Evolutionary conservation across 92 coral and sea anemone genomes (phyloP), one percentile per base, ranked within the genome.

Genomic region (Desmophyllum pertusum): DNA sequence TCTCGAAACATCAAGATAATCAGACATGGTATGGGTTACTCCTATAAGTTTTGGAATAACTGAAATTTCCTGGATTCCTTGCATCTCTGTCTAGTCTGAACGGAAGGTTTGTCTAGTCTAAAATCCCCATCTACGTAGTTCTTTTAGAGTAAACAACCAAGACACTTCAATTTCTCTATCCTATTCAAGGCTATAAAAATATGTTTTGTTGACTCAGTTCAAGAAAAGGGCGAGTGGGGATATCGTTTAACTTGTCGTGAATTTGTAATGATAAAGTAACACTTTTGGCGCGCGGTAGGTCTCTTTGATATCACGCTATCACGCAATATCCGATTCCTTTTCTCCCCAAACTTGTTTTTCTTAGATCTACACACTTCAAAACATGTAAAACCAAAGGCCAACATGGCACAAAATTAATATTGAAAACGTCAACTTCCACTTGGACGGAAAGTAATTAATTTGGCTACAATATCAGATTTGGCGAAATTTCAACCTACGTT

Each of bases 1-100:
- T 78, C 74, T 79, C 83, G 62, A 79, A 46, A 4, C 36, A 57
- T 76, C 52, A 25, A 18, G 73, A 79, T 79, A 79, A 63, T 79
- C 73, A 31, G 43, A 64, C 31, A 64, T 30, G 73, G 73, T 31
- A 79, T 78, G 73, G 27, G 67, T 18, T 27, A 61, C 38, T 69
- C 84, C 76, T 36, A 67, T 6, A 25, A 52, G 15, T 36, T 35
- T 39, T 51, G 27, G 51, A 68, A 80, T 80, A 23, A 8, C 37
- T 68, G 36, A 35, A 51, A 80, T 80, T 36, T 50, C 66, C 41
- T 23, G 35, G 67, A 80, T 80, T 68, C 66, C 63, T 10, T 19
- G 73, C 3, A 67, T 18, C 25, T 14, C 31, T 21, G 65, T 36
- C 23, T 33, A 33, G 10, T 66, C 53, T 46, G 21, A 6, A 17